A percentile compares a stretch with the other conserved stretches of the same genome.
phyloP scores from a whole-genome alignment of 2,113 vertebrate genomes.

The Tichodroma muraria region DNA sequence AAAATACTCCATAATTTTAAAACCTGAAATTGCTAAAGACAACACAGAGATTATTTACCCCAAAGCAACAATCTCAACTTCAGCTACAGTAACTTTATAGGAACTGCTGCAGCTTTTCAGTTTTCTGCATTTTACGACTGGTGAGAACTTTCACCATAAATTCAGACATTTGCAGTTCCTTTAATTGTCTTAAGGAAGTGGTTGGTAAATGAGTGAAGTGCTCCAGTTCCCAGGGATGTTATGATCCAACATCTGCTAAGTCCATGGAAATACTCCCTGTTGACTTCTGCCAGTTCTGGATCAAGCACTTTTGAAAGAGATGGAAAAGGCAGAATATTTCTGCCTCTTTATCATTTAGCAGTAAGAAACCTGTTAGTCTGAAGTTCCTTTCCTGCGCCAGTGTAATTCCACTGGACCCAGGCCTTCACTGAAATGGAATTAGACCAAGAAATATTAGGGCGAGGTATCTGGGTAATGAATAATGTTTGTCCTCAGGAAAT shows the following conservation, averaged over 20 bases:
- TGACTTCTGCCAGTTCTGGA: background rate
- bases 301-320: background rate
- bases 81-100: slow-evolving; percentile 40
- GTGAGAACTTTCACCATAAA: background rate
- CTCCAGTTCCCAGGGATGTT: background rate
- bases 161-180: slow-evolving; percentile 5
- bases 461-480: background rate
- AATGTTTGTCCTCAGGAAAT: background rate
- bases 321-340: background rate
- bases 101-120: slow-evolving; percentile 17
- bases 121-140: slow-evolving; percentile 28
- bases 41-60: slow-evolving; percentile 58
- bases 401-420: background rate
- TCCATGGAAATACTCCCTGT: background rate
- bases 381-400: background rate
- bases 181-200: slow-evolving; percentile 1
- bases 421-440: background rate
- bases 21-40: slow-evolving; percentile 43
- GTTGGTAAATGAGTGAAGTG: background rate
- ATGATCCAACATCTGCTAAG: slow-evolving; percentile 17
- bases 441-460: background rate
- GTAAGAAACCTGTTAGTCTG: background rate
- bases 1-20: slow-evolving; percentile 29
- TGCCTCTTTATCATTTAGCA: background rate
- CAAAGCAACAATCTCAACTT: slow-evolving; percentile 37